These are phyloP conservation scores for Synergus gifuensis DNA, from an alignment of 2,888 invertebrate species.

Conservation along the genomic window DNA sequence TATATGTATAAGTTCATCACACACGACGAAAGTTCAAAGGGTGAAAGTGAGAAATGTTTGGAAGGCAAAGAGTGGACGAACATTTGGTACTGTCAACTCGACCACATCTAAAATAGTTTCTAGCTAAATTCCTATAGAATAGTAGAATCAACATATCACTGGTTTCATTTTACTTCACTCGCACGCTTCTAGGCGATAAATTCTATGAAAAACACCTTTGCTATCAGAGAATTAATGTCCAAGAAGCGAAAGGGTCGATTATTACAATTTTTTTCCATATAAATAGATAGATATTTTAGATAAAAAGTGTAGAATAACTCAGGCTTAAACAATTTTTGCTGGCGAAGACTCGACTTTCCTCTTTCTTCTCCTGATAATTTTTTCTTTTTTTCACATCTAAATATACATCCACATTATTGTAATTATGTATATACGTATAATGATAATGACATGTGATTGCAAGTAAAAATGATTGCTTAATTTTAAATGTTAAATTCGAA, in stretches of 20 bases:
- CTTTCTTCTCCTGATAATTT: too few relatives aligned
- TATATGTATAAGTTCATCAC: constrained; percentile 30
- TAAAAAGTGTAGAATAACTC: constrained; percentile 28
- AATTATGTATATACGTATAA: too few relatives aligned
- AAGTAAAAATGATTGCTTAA: too few relatives aligned
- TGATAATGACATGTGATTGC: too few relatives aligned
- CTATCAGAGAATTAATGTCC: background rate
- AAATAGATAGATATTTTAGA: constrained; percentile 10
- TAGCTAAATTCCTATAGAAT: constrained; percentile 10
- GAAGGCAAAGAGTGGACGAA: constrained; percentile 74
- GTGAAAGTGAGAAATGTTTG: constrained; percentile 63
- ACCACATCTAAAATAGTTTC: constrained; percentile 40
- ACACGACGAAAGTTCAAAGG: constrained; percentile 51
- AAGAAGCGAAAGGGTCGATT: constrained; percentile 23
- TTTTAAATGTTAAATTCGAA: too few relatives aligned
- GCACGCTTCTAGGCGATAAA: constrained; percentile 60
- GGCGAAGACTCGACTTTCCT: background rate
- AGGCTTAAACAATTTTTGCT: constrained; percentile 16
- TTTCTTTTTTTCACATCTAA: too few relatives aligned
- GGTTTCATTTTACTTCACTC: constrained; percentile 44
- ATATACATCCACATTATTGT: too few relatives aligned
- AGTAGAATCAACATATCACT: constrained; percentile 49
- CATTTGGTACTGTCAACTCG: constrained; percentile 60
- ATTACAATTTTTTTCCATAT: constrained; percentile 33
- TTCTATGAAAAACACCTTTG: constrained; percentile 28